Conservation (phyloP, 1,140 invertebrate species). For the Drosophila ficusphila region DNA sequence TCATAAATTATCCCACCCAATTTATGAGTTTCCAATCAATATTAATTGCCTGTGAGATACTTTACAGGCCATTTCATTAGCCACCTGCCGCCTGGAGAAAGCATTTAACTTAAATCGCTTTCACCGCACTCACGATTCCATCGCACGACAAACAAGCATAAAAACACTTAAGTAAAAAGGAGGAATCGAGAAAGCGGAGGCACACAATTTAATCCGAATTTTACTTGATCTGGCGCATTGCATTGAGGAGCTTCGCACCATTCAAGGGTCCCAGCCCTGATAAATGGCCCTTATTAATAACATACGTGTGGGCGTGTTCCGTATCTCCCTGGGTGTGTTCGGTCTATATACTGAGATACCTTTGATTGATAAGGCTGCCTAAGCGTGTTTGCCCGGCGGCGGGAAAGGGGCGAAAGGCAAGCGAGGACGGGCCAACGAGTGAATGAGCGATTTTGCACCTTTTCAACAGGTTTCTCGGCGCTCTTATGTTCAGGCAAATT, state of each 20-base stretch:
- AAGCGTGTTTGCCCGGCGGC: slow-evolving; percentile 69
- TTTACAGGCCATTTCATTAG: slow-evolving; percentile 37
- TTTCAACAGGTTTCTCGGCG: slow-evolving; percentile 69
- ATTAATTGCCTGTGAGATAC: slow-evolving; percentile 38
- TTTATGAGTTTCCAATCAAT: slow-evolving; percentile 52
- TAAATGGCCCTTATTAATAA: slow-evolving; percentile 77
- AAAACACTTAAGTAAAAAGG: slow-evolving; percentile 24
- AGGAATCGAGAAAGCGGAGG: slow-evolving; percentile 1
- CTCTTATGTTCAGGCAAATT: slow-evolving; percentile 55
- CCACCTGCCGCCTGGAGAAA: slow-evolving; percentile 28
- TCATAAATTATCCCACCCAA: slow-evolving; percentile 29
- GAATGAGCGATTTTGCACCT: slow-evolving; percentile 71
- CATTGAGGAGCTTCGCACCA: slow-evolving; percentile 43
- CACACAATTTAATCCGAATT: slow-evolving; percentile 54
- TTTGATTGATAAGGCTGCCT: slow-evolving; percentile 80
- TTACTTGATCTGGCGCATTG: slow-evolving; percentile 50
- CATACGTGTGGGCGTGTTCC: slow-evolving; percentile 53
- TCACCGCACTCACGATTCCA: slow-evolving; percentile 19
- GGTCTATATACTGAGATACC: slow-evolving; percentile 52
- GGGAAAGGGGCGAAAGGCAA: slow-evolving; percentile 43
- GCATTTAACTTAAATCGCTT: slow-evolving; percentile 51
- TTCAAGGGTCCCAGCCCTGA: slow-evolving; percentile 31
- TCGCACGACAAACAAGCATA: slow-evolving; percentile 35
- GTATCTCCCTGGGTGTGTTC: slow-evolving; percentile 22
- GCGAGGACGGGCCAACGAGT: slow-evolving; percentile 46